Conservation (phyloP, 2,113 vertebrate species). For the Phalacrocorax carbo region DNA sequence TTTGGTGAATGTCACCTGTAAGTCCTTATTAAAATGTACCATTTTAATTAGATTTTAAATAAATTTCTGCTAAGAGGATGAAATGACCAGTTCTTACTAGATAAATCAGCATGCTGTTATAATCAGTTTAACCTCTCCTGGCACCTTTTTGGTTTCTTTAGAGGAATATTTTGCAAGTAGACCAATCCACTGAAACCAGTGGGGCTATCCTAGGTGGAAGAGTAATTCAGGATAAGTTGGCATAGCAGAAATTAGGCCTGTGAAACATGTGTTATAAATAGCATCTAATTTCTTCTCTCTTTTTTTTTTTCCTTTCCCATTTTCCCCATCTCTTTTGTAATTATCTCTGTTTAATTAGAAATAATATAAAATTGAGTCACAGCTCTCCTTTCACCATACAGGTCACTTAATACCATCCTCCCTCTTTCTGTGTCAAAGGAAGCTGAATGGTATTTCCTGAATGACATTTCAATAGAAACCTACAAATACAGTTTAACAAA, state of each 20-base stretch:
- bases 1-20: not conserved
- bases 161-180: not conserved
- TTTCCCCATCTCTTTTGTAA: not conserved
- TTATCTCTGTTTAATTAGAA: slow-evolving; percentile 52
- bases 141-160: not conserved
- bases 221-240: not conserved
- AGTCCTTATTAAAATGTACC: not conserved
- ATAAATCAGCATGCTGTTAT: not conserved
- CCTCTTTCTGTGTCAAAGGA: not conserved
- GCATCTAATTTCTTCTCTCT: not conserved
- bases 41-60: slow-evolving; percentile 25
- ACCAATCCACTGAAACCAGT: not conserved
- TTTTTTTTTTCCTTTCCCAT: not conserved
- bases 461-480: slow-evolving; percentile 69
- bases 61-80: not conserved
- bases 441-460: slow-evolving; percentile 49
- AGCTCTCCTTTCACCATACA: slow-evolving; percentile 13
- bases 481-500: slow-evolving; percentile 69
- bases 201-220: not conserved
- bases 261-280: slow-evolving; percentile 19
- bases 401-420: not conserved
- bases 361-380: slow-evolving; percentile 27
- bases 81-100: not conserved
- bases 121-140: not conserved
- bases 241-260: not conserved